Base-by-base conservation (phyloP, 2,888 invertebrate species). In the Glaucopsyche alexis region DNA sequence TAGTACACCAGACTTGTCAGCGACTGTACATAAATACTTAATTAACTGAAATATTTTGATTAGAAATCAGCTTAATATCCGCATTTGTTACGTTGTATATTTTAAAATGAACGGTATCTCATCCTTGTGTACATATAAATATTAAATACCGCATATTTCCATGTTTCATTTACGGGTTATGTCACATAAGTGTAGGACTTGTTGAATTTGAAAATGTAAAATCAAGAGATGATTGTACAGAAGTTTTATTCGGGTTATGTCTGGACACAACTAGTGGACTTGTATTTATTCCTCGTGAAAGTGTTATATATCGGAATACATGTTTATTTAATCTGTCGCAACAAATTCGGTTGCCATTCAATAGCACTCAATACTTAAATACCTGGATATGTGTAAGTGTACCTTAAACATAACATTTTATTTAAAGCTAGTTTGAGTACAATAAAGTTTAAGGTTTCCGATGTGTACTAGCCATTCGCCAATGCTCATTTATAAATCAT, bases 141-240 rank as follows among this genome's bases (percentile, higher is more conserved):
- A 69, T 19, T 69, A 47, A 47, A 29, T 69, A 29, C 6, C 69
- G 60, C 60, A 29, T 47, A 47, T 38, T 60, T 60, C 60, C 60
- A 60, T 16, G 60, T 60, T 60, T 49, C 14, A 11, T 69, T 69
- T 69, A 69, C 69, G 69, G 69, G 69, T 69, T 47, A 69, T 19
- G 14, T 19, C 19, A 47, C 14, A 69, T 69, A 49, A 29, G 69
- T 49, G 69, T 69, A 49, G 47, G 69, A 49, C 45, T 69, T 49
- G 69, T 69, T 69, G 69, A 69, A 49, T 69, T 69, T 69, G 49
- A 69, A 69, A 69, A 13, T 69, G 69, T 69, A 49, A 69, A 69
- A 69, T 38, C 60, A 29, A 69, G 45, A 67, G 47, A 69, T 45
- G 29, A 60, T 65, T 65, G 69, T 69, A 69, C 69, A 69, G 69